Base-by-base conservation (phyloP, 2,797 vertebrate genomes). In the Phrynocephalus guinanensis region DNA sequence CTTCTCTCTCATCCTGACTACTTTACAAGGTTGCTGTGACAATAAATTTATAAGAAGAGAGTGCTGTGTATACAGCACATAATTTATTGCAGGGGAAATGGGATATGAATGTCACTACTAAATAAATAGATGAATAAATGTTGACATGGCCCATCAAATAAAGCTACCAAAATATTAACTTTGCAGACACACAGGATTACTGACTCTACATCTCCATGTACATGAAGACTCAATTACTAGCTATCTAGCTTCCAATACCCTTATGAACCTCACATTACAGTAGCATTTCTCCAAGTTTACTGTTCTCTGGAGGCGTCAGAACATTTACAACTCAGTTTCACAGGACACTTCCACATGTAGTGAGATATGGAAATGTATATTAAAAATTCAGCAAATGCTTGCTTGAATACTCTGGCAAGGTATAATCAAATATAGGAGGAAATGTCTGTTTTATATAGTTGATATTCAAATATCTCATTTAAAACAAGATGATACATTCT, bases 401-500 rank as follows among this genome's bases (percentile, higher is more conserved):
- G 75, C 60, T 86, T 50, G 68, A 38, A 73, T 79, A 33, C 24
- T 73, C 67, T 50, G 22, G 56, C 26, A 84, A 71, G 22, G 50
- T 63, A 73, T 44, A 7, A 52, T 73, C 63, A 84, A 88, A 84
- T 66, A 52, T 28, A 79, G 52, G 38, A 11, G 52, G 33, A 66
- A 50, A 30, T 38, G 26, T 84, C 52, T 84, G 68, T 63, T 72
- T 84, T 79, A 79, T 72, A 79, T 84, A 50, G 56, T 48, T 72
- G 82, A 73, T 82, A 79, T 84, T 79, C 50, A 67, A 83, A n/a
- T 79, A 48, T 71, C 11, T 48, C 88, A 85, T 90, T 88, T 89
- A 70, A 84, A 83, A 48, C 18, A 90, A 72, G 48, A 90, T 5
- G 24, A 75, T 10, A 88, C 22, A 48, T 56, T 56, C 52, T 60